Evolutionary conservation across 2,113 vertebrate species (phyloP).

Genomic region (Etia nguti): DNA sequence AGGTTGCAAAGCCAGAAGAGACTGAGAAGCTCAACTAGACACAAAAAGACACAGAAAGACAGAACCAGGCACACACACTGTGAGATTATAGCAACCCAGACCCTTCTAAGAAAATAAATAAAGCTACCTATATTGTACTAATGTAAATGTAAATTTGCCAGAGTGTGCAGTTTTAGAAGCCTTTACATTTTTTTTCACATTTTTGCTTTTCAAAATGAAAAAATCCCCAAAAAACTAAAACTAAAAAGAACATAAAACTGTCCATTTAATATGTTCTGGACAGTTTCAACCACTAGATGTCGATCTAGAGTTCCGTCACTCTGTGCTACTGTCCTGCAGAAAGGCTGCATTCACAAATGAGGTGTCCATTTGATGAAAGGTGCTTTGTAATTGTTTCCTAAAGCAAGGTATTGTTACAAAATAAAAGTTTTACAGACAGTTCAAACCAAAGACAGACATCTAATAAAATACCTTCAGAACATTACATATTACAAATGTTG

Average conservation of each 20-base stretch:
- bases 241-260: not conserved
- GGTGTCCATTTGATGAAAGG: not conserved
- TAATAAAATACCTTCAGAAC: not conserved
- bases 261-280: not conserved
- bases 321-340: not conserved
- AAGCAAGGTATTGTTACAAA: not conserved
- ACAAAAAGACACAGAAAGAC: not conserved
- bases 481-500: not conserved
- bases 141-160: not conserved
- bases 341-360: not conserved
- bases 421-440: not conserved
- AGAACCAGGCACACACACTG: not conserved
- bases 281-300: constrained; percentile 30
- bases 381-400: not conserved
- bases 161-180: not conserved
- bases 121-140: not conserved
- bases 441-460: constrained; percentile 43
- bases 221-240: not conserved
- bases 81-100: not conserved
- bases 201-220: not conserved
- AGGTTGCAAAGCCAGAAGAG: constrained; percentile 28
- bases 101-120: not conserved
- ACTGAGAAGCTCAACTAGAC: constrained; percentile 63
- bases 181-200: not conserved
- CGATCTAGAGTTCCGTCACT: not conserved